These are phyloP conservation scores for Cheiracanthium punctorium DNA, from an alignment of 2,888 invertebrate genomes.

Conservation along the genomic window DNA sequence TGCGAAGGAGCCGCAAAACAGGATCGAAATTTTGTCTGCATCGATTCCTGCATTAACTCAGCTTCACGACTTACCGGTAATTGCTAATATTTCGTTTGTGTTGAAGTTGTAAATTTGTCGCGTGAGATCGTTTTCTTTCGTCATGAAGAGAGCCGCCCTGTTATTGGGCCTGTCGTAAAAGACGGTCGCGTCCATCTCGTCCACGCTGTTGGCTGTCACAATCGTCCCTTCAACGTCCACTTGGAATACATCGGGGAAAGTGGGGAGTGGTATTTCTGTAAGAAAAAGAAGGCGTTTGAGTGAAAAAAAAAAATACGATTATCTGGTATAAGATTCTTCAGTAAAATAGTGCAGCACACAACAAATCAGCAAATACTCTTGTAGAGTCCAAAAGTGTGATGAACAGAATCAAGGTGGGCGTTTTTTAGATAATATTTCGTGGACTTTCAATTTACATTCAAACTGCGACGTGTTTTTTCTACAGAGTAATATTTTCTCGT, in stretches of 20 bases:
- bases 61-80: constrained; percentile 38
- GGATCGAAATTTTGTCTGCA: not conserved
- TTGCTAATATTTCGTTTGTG: constrained; percentile 14
- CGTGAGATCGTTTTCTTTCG: not conserved
- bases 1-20: too few relatives aligned
- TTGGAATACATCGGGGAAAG: constrained; percentile 42
- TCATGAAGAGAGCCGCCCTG: constrained; percentile 25
- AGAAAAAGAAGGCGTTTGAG: too few relatives aligned
- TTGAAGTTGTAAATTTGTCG: constrained; percentile 33
- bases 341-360: too few relatives aligned
- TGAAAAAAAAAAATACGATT: too few relatives aligned
- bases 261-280: constrained; percentile 12
- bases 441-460: too few relatives aligned
- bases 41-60: not conserved
- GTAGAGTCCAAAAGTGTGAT: too few relatives aligned
- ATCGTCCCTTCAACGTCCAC: constrained; percentile 38
- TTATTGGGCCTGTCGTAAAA: constrained; percentile 43
- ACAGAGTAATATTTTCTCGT: too few relatives aligned
- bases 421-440: too few relatives aligned
- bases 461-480: too few relatives aligned
- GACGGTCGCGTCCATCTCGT: constrained; percentile 21
- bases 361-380: too few relatives aligned
- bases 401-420: too few relatives aligned
- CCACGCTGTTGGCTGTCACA: not conserved
- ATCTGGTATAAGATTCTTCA: too few relatives aligned